These are phyloP conservation scores for Pterois miles DNA, from an alignment of 2,797 vertebrate genomes.

Conservation along the genomic window DNA sequence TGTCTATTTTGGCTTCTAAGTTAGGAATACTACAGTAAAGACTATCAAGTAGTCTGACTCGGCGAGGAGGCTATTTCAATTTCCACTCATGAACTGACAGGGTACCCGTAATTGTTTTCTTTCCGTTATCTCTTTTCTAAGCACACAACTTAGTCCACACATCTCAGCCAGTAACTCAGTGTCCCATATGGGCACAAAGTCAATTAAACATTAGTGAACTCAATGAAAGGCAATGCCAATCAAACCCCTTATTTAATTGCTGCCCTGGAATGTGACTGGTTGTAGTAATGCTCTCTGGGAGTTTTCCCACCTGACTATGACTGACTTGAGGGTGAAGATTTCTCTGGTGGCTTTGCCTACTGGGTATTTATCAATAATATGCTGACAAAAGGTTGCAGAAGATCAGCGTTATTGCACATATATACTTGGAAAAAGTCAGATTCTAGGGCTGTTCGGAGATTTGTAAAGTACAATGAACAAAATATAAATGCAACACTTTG, in stretches of 20 bases:
- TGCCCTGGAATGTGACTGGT: background rate
- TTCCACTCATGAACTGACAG: slow-evolving; percentile 11
- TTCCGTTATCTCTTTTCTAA: slow-evolving; percentile 12
- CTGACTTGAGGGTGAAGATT: background rate
- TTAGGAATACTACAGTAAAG: background rate
- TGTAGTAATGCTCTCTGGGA: background rate
- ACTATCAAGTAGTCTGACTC: background rate
- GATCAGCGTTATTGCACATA: accelerated
- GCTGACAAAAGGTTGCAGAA: background rate
- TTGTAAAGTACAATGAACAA: no score
- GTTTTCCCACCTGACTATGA: background rate
- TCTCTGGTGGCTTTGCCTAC: background rate
- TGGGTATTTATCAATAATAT: background rate
- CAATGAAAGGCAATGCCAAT: slow-evolving; percentile 13
- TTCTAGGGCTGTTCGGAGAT: no score
- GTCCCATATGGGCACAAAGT: background rate
- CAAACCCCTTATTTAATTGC: slow-evolving; percentile 14
- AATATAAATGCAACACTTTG: no score
- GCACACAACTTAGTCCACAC: background rate
- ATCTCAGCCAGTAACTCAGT: slow-evolving; percentile 7
- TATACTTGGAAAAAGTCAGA: background rate
- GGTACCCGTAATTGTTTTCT: background rate
- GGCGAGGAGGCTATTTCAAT: slow-evolving; percentile 1
- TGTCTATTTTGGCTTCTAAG: background rate
- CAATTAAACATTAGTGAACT: slow-evolving; percentile 25